These are phyloP conservation scores for Drosophila pallidifrons DNA, from an alignment of 1,140 invertebrate species.

Conservation along the genomic window DNA sequence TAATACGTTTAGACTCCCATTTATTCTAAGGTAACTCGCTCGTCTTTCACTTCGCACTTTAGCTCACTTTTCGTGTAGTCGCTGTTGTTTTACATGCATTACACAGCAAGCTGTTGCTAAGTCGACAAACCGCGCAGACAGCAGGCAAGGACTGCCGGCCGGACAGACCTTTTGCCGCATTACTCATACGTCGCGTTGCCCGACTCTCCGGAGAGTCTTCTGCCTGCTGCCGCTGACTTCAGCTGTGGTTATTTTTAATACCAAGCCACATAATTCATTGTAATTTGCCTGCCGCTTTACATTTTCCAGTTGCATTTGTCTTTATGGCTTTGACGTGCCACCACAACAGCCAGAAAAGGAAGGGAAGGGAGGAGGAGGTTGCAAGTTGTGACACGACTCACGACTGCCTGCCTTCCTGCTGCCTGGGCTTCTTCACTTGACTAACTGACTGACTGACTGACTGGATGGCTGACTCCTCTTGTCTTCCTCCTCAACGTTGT, in stretches of 20 bases:
- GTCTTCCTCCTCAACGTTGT: background rate
- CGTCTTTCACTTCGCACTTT: background rate
- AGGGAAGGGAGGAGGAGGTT: slow-evolving; percentile 1
- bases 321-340: slow-evolving; percentile 44
- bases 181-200: slow-evolving; percentile 69
- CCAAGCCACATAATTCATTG: slow-evolving; percentile 79
- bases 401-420: slow-evolving; percentile 1
- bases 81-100: slow-evolving; percentile 26
- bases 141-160: background rate
- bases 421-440: slow-evolving; percentile 35
- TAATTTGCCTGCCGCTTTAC: slow-evolving; percentile 73
- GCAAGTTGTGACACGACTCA: slow-evolving; percentile 16
- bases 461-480: background rate
- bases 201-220: slow-evolving; percentile 19
- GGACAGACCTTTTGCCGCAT: slow-evolving; percentile 42
- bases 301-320: slow-evolving; percentile 72
- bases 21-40: background rate
- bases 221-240: slow-evolving; percentile 3
- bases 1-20: no score
- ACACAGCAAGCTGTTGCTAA: slow-evolving; percentile 35
- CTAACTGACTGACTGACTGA: slow-evolving; percentile 4
- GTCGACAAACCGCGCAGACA: slow-evolving; percentile 11
- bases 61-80: background rate
- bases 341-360: slow-evolving; percentile 6
- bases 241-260: slow-evolving; percentile 74